Percentiles rank a stretch among this genome's conserved stretches.
Conservation (phyloP, 1,140 invertebrate species). For the Drosophila willistoni region DNA sequence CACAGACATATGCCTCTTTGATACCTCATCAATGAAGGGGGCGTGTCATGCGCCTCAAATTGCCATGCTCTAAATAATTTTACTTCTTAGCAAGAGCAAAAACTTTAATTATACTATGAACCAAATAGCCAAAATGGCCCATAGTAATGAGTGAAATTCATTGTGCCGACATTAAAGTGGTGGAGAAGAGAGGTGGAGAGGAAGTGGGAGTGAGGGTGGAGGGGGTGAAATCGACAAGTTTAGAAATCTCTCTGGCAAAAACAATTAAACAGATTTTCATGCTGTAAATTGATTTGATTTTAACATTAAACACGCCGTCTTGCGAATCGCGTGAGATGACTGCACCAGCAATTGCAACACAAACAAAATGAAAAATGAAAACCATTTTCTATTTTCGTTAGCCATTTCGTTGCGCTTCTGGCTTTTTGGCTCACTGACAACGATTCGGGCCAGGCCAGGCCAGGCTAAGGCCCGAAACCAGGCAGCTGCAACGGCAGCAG, state of each 20-base stretch:
- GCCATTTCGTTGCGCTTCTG: slow-evolving; percentile 73
- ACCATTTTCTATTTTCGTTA: slow-evolving; percentile 76
- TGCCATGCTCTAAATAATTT: slow-evolving; percentile 69
- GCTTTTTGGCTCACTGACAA: slow-evolving; percentile 63
- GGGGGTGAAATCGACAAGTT: slow-evolving; percentile 25
- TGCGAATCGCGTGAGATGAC: slow-evolving; percentile 58
- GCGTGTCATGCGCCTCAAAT: slow-evolving; percentile 24
- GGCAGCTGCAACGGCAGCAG: background rate
- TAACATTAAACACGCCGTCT: slow-evolving; percentile 33
- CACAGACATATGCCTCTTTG: background rate
- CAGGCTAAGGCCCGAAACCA: background rate
- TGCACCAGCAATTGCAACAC: slow-evolving; percentile 36
- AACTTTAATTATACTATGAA: slow-evolving; percentile 57
- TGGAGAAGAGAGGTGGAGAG: background rate
- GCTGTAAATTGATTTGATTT: slow-evolving; percentile 65
- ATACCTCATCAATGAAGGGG: background rate
- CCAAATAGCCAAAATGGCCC: slow-evolving; percentile 36
- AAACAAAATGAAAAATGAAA: slow-evolving; percentile 37
- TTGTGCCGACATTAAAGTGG: slow-evolving; percentile 10
- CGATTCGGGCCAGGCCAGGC: slow-evolving; percentile 2
- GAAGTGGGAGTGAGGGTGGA: background rate
- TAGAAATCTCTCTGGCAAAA: slow-evolving; percentile 53
- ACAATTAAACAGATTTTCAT: slow-evolving; percentile 74
- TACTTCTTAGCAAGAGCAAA: slow-evolving; percentile 9
- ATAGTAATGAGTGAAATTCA: slow-evolving; percentile 64